Base-by-base conservation (phyloP, 2,797 vertebrate species). In the Acrossocheilus fasciatus region DNA sequence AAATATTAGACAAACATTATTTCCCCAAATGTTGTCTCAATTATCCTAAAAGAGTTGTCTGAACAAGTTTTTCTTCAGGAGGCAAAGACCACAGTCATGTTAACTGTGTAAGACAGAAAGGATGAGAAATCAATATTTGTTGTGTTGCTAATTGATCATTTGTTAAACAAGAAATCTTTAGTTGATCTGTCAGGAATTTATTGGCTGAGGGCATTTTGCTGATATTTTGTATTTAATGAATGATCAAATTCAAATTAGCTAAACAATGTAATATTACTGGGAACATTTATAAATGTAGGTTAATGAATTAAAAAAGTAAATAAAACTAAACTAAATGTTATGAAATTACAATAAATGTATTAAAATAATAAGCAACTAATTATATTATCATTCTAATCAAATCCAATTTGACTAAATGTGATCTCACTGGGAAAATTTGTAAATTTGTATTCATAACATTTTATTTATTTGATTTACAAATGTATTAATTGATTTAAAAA, bases 141-240 rank as follows among this genome's bases (percentile, higher is more conserved):
- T 76, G 74, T 54, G 74, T 39, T 54, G 34, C 52, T 39, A n/a
- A 77, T 39, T 39, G 75, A 57, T 39, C 52, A 57, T 77, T 57
- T 57, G 75, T 57, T 57, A 23, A 77, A 77, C 50, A 77, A 77
- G 34, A 77, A 57, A 77, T 57, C 52, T 77, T 15, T 77, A 77
- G 20, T 39, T 77, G 20, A 36, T 30, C 74, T 39, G 75, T 39
- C 75, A 39, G 36, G 52, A 77, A 39, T 57, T 77, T 57, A 57
- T 39, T 77, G 50, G 5, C 30, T 39, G 34, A 54, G 54, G 34
- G 75, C 52, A 52, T 75, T 75, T 57, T 43, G 69, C 39, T 17
- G 64, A 18, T 36, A 68, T 36, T 36, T 68, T 75, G 45, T 26
- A 39, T 77, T 77, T 57, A 77, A 77, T 39, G 11, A 77, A 39